phyloP scores from a whole-genome alignment of 2,888 invertebrate species.

The Acleris emargana region DNA sequence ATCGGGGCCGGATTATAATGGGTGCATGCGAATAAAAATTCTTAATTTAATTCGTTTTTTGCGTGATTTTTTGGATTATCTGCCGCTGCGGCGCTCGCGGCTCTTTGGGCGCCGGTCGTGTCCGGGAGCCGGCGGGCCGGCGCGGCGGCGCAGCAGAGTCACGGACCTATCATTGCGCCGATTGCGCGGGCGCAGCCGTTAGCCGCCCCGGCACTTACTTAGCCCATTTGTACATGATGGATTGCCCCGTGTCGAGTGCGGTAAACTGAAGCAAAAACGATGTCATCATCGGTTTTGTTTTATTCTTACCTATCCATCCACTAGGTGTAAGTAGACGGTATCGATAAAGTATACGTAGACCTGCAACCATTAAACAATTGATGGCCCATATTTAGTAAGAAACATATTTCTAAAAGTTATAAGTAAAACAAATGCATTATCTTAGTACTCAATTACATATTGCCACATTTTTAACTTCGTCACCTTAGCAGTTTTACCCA shows the following conservation, averaged over 20 bases:
- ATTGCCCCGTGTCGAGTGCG: slow-evolving; percentile 57
- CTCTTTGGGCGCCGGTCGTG: neutral
- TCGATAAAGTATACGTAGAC: no score
- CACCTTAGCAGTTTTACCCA: slow-evolving; percentile 7
- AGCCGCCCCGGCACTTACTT: slow-evolving; percentile 43
- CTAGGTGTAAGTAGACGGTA: no score
- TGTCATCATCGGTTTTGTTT: slow-evolving; percentile 21
- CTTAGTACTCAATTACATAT: neutral
- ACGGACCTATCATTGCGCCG: slow-evolving; percentile 5
- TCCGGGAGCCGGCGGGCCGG: slow-evolving; percentile 10
- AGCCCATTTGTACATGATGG: slow-evolving; percentile 58
- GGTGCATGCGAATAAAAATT: slow-evolving; percentile 17
- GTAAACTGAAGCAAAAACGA: slow-evolving; percentile 53
- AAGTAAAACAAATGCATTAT: no score
- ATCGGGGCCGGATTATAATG: slow-evolving; percentile 32
- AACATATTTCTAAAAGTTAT: no score
- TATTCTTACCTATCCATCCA: neutral
- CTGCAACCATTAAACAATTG: no score
- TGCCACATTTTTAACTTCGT: neutral
- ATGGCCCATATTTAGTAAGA: no score
- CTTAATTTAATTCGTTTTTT: slow-evolving; percentile 9
- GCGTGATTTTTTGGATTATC: slow-evolving; percentile 8
- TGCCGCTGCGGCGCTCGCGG: neutral
- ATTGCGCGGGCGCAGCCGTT: slow-evolving; percentile 22
- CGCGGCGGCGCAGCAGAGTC: slow-evolving; percentile 17